Conservation (phyloP, 2,888 invertebrate genomes). For the Chymomyza amoena region DNA sequence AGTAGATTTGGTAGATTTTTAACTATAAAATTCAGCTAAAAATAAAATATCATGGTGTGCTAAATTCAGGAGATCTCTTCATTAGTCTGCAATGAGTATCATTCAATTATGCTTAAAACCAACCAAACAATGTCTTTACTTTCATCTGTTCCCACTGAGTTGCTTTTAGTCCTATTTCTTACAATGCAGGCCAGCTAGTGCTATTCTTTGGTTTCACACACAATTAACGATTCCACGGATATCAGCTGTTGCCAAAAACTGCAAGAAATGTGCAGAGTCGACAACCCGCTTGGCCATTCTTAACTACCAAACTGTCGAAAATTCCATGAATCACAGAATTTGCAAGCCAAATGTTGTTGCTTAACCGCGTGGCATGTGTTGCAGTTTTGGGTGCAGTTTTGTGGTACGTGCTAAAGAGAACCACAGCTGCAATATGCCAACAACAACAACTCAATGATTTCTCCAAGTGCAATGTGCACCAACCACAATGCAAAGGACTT, state of each 20-base stretch:
- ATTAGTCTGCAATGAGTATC: background rate
- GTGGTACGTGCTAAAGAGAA: slow-evolving; percentile 34
- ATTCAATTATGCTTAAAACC: background rate
- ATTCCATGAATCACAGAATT: slow-evolving; percentile 44
- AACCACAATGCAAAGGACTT: slow-evolving; percentile 72
- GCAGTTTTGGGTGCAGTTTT: slow-evolving; percentile 25
- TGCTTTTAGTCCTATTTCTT: background rate
- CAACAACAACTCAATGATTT: slow-evolving; percentile 46
- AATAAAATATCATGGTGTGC: background rate
- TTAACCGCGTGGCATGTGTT: slow-evolving; percentile 40
- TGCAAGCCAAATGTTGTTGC: slow-evolving; percentile 28
- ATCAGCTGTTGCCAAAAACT: slow-evolving; percentile 57
- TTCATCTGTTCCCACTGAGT: slow-evolving; percentile 1
- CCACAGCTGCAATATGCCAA: slow-evolving; percentile 44
- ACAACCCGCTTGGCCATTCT: slow-evolving; percentile 28
- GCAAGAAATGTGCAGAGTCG: background rate
- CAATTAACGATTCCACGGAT: slow-evolving; percentile 58
- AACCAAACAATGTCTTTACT: background rate
- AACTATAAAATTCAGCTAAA: too few species aligned
- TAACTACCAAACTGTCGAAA: background rate
- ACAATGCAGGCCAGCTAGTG: background rate
- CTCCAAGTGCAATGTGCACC: slow-evolving; percentile 59
- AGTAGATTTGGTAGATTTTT: too few species aligned
- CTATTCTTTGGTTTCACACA: slow-evolving; percentile 50
- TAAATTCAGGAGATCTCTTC: background rate